Evolutionary conservation across 2,888 invertebrate species (phyloP).

Genomic region (Polydrusus tereticollis): DNA sequence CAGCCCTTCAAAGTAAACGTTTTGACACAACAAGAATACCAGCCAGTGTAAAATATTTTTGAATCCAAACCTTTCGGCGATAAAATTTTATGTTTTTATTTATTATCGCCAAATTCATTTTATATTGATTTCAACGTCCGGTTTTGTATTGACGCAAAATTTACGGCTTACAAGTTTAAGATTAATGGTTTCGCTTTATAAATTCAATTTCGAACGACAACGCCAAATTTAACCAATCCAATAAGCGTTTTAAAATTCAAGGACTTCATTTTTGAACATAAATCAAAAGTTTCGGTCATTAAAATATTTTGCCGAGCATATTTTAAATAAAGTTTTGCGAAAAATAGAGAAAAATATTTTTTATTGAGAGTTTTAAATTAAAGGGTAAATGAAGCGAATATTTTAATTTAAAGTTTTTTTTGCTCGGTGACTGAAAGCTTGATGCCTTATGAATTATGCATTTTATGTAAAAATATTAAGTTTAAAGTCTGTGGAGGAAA

Average conservation of each 20-base stretch:
- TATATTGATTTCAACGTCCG: slow-evolving; percentile 28
- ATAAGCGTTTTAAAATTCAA: slow-evolving; percentile 34
- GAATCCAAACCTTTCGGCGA: neutral
- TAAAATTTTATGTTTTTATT: slow-evolving; percentile 13
- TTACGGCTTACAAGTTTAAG: slow-evolving; percentile 33
- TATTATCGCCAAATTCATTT: slow-evolving; percentile 21
- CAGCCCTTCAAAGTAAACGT: no score
- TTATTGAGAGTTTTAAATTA: neutral
- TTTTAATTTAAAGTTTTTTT: neutral
- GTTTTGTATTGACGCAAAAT: slow-evolving; percentile 26
- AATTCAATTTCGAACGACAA: slow-evolving; percentile 40
- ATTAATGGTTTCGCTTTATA: slow-evolving; percentile 33
- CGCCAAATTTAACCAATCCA: slow-evolving; percentile 38
- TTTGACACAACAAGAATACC: neutral
- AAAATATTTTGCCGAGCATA: slow-evolving; percentile 10
- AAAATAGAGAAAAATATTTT: neutral
- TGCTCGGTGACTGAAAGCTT: neutral
- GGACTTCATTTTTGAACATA: slow-evolving; percentile 24
- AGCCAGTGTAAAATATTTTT: neutral
- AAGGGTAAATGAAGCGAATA: neutral
- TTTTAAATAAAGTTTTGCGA: neutral
- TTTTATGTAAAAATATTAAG: no score
- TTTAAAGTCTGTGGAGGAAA: no score
- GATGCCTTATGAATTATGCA: neutral
- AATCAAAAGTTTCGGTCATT: slow-evolving; percentile 24